phyloP scores from a whole-genome alignment of 92 coral and sea anemone genomes.

The Epizoanthus fatuus region DNA sequence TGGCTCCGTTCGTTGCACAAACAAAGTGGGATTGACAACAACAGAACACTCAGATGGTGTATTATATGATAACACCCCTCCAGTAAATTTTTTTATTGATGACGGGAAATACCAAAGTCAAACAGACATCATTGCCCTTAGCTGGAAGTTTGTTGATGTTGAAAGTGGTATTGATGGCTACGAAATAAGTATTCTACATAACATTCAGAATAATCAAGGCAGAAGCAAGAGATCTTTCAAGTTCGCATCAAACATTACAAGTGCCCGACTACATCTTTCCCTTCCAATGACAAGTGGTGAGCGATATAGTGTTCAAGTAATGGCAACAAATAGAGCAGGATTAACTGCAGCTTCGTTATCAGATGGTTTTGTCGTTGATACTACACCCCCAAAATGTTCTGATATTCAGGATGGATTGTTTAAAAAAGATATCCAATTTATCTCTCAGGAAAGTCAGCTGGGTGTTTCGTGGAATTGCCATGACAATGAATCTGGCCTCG shows the following conservation, averaged over 20 bases:
- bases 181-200: constrained; percentile 18
- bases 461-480: constrained; percentile 75
- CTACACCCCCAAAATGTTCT: constrained; percentile 76
- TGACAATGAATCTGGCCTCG: constrained; percentile 75
- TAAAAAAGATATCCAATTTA: constrained; percentile 36
- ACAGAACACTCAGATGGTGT: constrained; percentile 73
- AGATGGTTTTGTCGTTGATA: constrained; percentile 83
- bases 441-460: constrained; percentile 47
- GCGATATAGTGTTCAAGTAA: constrained; percentile 69
- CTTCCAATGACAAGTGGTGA: constrained; percentile 57
- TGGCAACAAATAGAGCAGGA: constrained; percentile 80
- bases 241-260: constrained; percentile 40
- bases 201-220: neutral
- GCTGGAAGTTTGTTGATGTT: constrained; percentile 77
- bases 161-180: constrained; percentile 73
- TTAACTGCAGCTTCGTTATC: constrained; percentile 57
- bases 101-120: constrained; percentile 73
- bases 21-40: constrained; percentile 47
- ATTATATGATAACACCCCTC: constrained; percentile 75
- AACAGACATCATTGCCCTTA: constrained; percentile 20
- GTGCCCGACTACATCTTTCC: constrained; percentile 31
- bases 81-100: constrained; percentile 53
- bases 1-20: no score
- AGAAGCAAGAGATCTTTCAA: constrained; percentile 53
- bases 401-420: constrained; percentile 59